Percentiles rank a stretch among this genome's conserved stretches.
Evolutionary conservation across 2,797 vertebrate species (phyloP).

Genomic region (Characodon lateralis): DNA sequence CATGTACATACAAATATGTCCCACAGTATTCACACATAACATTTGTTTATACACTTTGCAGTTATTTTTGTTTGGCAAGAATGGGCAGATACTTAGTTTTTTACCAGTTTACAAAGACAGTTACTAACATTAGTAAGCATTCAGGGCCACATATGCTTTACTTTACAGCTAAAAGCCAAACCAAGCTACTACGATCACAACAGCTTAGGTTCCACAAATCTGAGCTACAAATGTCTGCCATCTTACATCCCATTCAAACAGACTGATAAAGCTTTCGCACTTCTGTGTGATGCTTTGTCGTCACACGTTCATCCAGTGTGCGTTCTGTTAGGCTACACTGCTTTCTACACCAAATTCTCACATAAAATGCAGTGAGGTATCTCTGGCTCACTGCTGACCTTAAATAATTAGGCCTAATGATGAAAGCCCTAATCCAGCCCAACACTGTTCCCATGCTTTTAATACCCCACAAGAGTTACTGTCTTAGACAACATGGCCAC

Average conservation of each 20-base stretch:
- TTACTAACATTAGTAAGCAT: conserved; percentile 2
- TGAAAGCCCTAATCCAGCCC: conserved; percentile 7
- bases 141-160: conserved; percentile 10
- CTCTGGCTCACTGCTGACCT: conserved; percentile 3
- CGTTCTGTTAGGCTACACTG: conserved; percentile 1
- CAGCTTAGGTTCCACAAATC: conserved; percentile 18
- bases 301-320: background rate
- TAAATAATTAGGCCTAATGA: conserved; percentile 9
- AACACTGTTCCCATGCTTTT: conserved; percentile 18
- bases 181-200: conserved; percentile 3
- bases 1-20: no score
- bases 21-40: background rate
- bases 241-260: conserved; percentile 17
- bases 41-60: background rate
- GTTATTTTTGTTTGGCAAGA: background rate
- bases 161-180: conserved; percentile 18
- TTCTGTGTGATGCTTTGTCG: background rate
- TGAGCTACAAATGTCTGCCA: conserved; percentile 29
- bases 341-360: background rate
- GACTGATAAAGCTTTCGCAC: conserved; percentile 8
- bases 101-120: background rate
- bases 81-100: background rate
- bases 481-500: conserved; percentile 26
- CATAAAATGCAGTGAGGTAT: conserved; percentile 4
- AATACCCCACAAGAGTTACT: conserved; percentile 23